Base-by-base conservation (phyloP, 2,888 invertebrate genomes). In the Harpalus rufipes region DNA sequence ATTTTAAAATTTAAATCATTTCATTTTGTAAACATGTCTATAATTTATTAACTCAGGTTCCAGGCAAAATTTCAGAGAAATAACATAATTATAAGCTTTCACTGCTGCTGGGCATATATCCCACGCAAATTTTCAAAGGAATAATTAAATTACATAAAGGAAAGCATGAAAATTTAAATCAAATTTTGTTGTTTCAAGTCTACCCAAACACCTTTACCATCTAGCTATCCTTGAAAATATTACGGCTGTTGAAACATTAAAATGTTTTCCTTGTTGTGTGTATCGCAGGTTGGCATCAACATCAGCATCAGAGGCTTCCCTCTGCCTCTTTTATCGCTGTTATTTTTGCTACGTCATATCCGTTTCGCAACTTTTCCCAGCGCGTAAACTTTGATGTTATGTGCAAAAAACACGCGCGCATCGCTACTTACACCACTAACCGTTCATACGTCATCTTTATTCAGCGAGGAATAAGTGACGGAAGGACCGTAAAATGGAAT, bases 391-490 rank as follows among this genome's bases (percentile, higher is more conserved):
- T 68, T 68, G 68, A 68, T 68, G 68, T 68, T 68, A 1, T 68
- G 68, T 68, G 32, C 41, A 68, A 41, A 68, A 68, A 68, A 68
- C 68, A 41, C 68, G n/a, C 14, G 68, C 32, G 39, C 68, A 68
- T 39, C 39, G 39, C n/a, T 32, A 63, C 8, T 12, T 18, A 14
- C 25, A 32, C 56, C 18, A 51, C n/a, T 78, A 58, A 78, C 21
- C 78, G 58, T 21, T 51, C 44, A 56, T 78, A 58, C 78, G 21
- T 58, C 78, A 78, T 56, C 14, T 78, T 78, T 58, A 58, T 32
- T 21, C 76, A 68, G 68, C 21, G 16, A 44, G 44, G 78, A 78
- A 78, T 78, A 80, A 80, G 58, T 59, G 79, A 79, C 79, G 59
- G 32, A 59, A 80, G 59, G 16, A 10, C 16, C 81, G 18, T 81